These are phyloP conservation scores for Bradypus variegatus DNA, from an alignment of 2,797 vertebrate species.

Conservation along the genomic window DNA sequence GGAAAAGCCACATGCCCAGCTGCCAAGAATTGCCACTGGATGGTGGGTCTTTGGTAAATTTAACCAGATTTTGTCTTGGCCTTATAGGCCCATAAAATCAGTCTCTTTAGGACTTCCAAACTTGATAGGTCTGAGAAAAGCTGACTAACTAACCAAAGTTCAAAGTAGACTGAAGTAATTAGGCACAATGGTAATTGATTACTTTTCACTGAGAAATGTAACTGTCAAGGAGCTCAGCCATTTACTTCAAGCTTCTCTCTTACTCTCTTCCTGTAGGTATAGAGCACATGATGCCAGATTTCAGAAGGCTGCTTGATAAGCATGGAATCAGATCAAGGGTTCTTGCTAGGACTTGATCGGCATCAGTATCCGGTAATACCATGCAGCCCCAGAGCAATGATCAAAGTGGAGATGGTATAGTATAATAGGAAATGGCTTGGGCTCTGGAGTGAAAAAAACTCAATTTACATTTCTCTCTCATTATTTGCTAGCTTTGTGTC, in stretches of 20 bases:
- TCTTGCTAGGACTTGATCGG: neutral
- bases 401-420: neutral
- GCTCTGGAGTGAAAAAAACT: neutral
- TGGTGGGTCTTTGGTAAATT: neutral
- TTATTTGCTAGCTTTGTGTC: neutral
- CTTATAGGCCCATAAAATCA: neutral
- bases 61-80: neutral
- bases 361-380: neutral
- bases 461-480: neutral
- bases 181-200: neutral
- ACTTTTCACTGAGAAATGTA: neutral
- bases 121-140: neutral
- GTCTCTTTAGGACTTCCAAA: neutral
- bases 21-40: neutral
- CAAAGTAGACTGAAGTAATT: neutral
- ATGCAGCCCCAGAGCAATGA: neutral
- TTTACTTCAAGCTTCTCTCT: neutral
- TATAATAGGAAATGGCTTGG: neutral
- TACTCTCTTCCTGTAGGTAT: neutral
- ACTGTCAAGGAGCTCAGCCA: neutral
- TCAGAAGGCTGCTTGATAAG: neutral
- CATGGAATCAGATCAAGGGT: neutral
- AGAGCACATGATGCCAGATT: neutral
- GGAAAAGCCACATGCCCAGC: neutral
- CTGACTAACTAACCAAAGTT: neutral